These are phyloP conservation scores for Telmatherina bonti DNA, from an alignment of 2,797 vertebrate species.

Conservation along the genomic window DNA sequence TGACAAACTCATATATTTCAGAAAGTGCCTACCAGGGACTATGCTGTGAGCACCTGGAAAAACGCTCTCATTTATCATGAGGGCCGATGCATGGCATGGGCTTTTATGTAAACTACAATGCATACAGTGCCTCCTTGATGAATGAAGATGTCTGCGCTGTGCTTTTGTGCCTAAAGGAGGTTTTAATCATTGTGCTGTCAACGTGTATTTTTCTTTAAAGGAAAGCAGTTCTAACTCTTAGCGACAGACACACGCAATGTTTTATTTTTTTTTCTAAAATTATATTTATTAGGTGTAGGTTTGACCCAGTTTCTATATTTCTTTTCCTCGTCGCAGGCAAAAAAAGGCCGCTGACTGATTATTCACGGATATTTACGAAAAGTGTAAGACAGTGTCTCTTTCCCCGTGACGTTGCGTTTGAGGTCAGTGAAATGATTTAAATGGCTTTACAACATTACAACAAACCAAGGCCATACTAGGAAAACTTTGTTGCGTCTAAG, in stretches of 20 bases:
- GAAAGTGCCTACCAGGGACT: conserved; percentile 21
- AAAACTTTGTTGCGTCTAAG: conserved; percentile 3
- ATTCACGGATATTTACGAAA: conserved; percentile 3
- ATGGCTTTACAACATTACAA: conserved; percentile 10
- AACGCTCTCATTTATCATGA: conserved; percentile 41
- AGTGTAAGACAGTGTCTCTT: neutral
- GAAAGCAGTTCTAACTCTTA: neutral
- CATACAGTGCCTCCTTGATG: conserved; percentile 10
- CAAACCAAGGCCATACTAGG: neutral
- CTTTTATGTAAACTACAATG: conserved; percentile 19
- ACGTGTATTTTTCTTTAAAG: neutral
- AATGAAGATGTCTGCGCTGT: conserved; percentile 3
- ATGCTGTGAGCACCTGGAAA: conserved; percentile 25
- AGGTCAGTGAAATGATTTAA: conserved; percentile 12
- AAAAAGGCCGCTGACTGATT: neutral
- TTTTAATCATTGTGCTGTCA: conserved; percentile 4
- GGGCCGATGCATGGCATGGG: conserved; percentile 8
- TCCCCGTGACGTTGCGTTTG: conserved; percentile 6
- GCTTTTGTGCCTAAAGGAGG: conserved; percentile 35
- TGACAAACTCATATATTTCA: conserved; percentile 40
- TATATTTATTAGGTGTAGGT: neutral
- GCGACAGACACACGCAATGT: neutral
- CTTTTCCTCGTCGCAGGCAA: neutral
- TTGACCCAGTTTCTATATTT: conserved; percentile 1
- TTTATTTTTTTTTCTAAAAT: neutral